Evolutionary conservation across 2,113 vertebrate genomes (phyloP).

Genomic region (Leptobrachium leishanense): DNA sequence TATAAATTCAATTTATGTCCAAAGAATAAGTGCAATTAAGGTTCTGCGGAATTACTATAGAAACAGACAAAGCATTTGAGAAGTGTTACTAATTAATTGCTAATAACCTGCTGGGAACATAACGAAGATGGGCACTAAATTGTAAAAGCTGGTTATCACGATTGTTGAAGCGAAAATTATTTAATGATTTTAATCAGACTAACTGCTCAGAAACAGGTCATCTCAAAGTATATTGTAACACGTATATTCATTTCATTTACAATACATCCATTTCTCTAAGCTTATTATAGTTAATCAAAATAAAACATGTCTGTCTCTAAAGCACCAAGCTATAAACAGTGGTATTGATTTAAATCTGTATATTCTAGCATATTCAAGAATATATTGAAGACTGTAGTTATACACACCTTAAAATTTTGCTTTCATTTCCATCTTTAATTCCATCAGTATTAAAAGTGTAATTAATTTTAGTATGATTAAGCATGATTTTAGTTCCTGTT

Average conservation of each 20-base stretch:
- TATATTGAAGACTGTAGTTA: too few relatives aligned
- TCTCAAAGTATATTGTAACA: slow-evolving; percentile 35
- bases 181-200: slow-evolving; percentile 70
- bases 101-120: slow-evolving; percentile 73
- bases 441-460: too few relatives aligned
- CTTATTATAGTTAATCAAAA: slow-evolving; percentile 37
- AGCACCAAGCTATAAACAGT: too few relatives aligned
- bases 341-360: too few relatives aligned
- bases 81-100: slow-evolving; percentile 75
- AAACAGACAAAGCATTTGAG: slow-evolving; percentile 55
- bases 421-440: too few relatives aligned
- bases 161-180: slow-evolving; percentile 64
- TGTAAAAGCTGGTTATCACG: slow-evolving; percentile 63
- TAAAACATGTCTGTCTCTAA: too few relatives aligned
- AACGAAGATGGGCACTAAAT: slow-evolving; percentile 66
- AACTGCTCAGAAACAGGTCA: slow-evolving; percentile 30
- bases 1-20: slow-evolving; percentile 60
- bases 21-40: slow-evolving; percentile 55
- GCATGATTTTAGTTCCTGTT: too few relatives aligned
- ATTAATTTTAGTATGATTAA: too few relatives aligned
- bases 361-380: too few relatives aligned
- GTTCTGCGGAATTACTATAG: slow-evolving; percentile 58
- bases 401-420: too few relatives aligned
- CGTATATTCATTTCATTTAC: slow-evolving; percentile 15
- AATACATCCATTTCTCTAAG: slow-evolving; percentile 39